Conservation (phyloP, 2,113 vertebrate genomes). For the Boleophthalmus pectinirostris region DNA sequence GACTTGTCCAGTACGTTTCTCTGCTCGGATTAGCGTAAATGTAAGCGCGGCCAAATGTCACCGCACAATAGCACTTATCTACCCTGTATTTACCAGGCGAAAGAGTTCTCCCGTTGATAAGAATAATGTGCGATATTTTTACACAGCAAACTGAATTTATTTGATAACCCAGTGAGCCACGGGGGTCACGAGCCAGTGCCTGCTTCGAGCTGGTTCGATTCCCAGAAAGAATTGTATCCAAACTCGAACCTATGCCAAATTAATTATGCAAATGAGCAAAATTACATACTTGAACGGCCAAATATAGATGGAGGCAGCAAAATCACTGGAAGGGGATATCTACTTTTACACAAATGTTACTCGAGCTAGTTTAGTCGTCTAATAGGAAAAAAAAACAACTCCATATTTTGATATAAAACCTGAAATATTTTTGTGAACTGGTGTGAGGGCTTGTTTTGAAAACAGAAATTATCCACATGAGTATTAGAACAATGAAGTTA, state of each 20-base stretch:
- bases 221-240: not conserved
- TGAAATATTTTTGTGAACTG: not conserved
- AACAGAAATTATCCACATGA: no score
- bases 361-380: not conserved
- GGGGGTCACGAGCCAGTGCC: not conserved
- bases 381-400: not conserved
- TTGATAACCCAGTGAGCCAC: not conserved
- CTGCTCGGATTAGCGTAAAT: not conserved
- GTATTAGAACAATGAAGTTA: no score
- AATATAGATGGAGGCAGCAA: not conserved
- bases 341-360: not conserved
- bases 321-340: not conserved
- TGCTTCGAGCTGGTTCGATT: not conserved
- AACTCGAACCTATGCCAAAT: not conserved
- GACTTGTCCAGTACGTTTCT: not conserved
- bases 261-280: constrained; percentile 2
- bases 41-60: not conserved
- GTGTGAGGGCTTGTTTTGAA: no score
- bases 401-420: not conserved
- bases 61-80: not conserved
- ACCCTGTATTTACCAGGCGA: no score
- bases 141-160: not conserved
- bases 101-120: not conserved
- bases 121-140: not conserved
- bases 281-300: not conserved